phyloP scores from a whole-genome alignment of 1,140 invertebrate genomes.

The Samia ricini region DNA sequence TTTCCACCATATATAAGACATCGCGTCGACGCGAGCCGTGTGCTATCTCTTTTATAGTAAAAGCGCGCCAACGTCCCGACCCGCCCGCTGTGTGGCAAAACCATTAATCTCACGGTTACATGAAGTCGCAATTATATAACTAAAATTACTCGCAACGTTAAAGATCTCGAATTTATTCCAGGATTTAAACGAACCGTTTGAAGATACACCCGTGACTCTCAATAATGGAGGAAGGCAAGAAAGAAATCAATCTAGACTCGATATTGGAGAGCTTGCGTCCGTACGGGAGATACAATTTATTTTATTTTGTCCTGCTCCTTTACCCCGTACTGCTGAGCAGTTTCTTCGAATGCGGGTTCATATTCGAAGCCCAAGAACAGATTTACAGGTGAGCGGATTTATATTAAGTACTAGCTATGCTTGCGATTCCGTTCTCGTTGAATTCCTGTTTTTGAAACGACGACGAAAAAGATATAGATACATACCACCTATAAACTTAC shows the following conservation, averaged over 20 bases:
- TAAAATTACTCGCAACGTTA: neutral
- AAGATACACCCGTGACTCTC: neutral
- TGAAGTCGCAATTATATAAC: neutral
- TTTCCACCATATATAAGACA: no score
- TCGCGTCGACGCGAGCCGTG: no score
- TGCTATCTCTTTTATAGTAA: no score
- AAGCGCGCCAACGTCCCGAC: no score
- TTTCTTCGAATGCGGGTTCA: constrained; percentile 68
- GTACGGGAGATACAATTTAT: constrained; percentile 63
- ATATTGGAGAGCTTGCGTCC: constrained; percentile 60
- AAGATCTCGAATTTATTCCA: neutral
- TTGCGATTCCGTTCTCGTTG: no score
- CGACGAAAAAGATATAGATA: no score
- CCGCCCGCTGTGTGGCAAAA: no score
- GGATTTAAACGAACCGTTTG: constrained; percentile 6
- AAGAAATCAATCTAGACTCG: constrained; percentile 68
- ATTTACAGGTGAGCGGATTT: constrained; percentile 47
- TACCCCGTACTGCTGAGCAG: constrained; percentile 61
- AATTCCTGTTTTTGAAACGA: no score
- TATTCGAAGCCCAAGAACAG: constrained; percentile 64
- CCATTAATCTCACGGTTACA: no score
- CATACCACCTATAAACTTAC: no score
- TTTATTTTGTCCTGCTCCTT: constrained; percentile 62
- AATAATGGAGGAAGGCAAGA: constrained; percentile 51
- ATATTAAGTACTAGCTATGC: neutral